A percentile compares a stretch with the other conserved stretches of the same genome.
Conservation (phyloP, 2,113 vertebrate genomes). For the Bos indicus region DNA sequence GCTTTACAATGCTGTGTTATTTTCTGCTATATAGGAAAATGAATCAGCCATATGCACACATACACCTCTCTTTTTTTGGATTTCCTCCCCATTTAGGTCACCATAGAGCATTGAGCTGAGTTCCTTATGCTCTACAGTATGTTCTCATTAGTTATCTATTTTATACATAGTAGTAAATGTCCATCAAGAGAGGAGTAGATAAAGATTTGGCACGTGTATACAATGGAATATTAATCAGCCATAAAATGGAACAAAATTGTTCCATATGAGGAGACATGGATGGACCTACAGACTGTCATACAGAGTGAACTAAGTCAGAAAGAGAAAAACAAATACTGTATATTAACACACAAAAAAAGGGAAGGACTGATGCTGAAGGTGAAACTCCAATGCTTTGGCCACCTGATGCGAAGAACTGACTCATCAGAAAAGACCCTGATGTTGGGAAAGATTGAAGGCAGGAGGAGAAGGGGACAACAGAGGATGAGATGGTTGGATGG, state of each 20-base stretch:
- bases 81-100: neutral
- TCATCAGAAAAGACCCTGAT: neutral
- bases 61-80: neutral
- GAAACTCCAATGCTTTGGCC: neutral
- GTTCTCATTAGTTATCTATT: neutral
- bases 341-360: neutral
- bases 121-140: neutral
- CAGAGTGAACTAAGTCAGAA: neutral
- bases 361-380: neutral
- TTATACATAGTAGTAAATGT: neutral
- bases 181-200: neutral
- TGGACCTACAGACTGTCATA: neutral
- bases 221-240: neutral
- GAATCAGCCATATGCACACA: neutral
- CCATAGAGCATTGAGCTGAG: neutral
- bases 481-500: neutral
- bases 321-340: neutral
- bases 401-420: neutral
- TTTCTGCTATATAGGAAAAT: neutral
- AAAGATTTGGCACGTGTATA: neutral
- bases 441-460: fast-evolving
- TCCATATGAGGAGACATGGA: neutral
- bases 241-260: neutral
- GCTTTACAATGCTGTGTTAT: neutral
- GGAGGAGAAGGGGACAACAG: neutral